A percentile compares a stretch with the other conserved stretches of the same genome.
Evolutionary conservation across 2,113 vertebrate genomes (phyloP).

Genomic region (Halcyon malimbica): DNA sequence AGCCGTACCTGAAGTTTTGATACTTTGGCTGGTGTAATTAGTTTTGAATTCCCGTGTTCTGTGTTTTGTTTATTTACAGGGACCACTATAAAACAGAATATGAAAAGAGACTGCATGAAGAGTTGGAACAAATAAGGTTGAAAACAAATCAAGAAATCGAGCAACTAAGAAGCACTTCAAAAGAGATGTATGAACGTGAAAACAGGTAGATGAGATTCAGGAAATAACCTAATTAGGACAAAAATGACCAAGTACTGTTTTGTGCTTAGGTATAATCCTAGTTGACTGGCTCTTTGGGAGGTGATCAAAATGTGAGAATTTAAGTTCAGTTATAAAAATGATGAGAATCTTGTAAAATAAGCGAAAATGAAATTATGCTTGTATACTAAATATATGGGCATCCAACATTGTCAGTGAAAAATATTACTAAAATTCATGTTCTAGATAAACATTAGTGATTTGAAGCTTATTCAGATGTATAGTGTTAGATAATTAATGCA

Average conservation of each 20-base stretch:
- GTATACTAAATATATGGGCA: background rate
- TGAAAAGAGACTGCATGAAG: constrained; percentile 88
- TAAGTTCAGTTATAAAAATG: background rate
- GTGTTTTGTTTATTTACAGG: constrained; percentile 71
- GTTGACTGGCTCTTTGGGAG: background rate
- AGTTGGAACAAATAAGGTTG: constrained; percentile 90
- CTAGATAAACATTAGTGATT: background rate
- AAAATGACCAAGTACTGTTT: background rate
- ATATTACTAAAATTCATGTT: background rate
- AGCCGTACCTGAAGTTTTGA: background rate
- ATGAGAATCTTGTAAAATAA: background rate
- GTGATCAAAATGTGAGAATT: background rate
- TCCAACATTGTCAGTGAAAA: background rate
- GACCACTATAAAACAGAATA: constrained; percentile 95
- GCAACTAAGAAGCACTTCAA: constrained; percentile 88
- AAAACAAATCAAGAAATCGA: constrained; percentile 95
- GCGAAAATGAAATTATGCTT: background rate
- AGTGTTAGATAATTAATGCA: background rate
- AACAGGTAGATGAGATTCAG: constrained; percentile 86
- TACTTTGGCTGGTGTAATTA: background rate
- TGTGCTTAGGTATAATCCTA: background rate
- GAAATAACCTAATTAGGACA: background rate
- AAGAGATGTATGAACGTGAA: constrained; percentile 97
- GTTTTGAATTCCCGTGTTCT: background rate
- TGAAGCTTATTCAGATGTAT: background rate